Evolutionary conservation across 2,888 invertebrate species (phyloP).

Genomic region (Graphium colonna): DNA sequence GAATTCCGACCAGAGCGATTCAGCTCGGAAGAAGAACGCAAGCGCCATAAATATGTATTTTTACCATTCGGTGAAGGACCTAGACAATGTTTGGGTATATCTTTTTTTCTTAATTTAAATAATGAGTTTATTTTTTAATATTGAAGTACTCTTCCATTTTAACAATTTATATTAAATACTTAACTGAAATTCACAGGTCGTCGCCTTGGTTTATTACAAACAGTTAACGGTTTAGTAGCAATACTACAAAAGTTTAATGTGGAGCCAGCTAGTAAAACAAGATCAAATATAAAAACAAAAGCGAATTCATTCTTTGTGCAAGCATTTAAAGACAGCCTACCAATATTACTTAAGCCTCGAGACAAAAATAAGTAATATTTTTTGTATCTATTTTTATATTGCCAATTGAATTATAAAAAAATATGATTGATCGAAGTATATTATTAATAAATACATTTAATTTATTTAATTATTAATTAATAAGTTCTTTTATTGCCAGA

Average conservation of each 20-base stretch:
- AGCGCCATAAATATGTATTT: constrained; percentile 11
- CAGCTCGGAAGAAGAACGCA: constrained; percentile 8
- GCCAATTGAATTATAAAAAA: too few relatives aligned
- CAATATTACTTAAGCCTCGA: constrained; percentile 14
- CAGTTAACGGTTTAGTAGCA: constrained; percentile 9
- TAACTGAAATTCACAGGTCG: constrained; percentile 6
- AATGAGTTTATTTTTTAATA: neutral
- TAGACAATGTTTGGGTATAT: constrained; percentile 15
- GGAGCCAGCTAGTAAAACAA: constrained; percentile 4
- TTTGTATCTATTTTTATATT: too few relatives aligned
- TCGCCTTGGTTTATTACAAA: constrained; percentile 14
- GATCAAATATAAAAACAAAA: neutral
- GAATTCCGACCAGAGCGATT: constrained; percentile 25
- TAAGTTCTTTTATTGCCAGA: too few relatives aligned
- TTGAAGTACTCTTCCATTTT: too few relatives aligned
- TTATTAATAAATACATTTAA: too few relatives aligned
- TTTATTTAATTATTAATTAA: too few relatives aligned
- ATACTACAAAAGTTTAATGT: constrained; percentile 16
- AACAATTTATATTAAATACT: too few relatives aligned
- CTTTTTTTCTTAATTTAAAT: neutral
- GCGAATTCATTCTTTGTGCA: constrained; percentile 11
- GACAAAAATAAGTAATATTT: too few relatives aligned
- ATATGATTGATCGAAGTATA: too few relatives aligned
- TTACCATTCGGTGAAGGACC: constrained; percentile 20
- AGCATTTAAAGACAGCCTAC: constrained; percentile 11